Base-by-base conservation (phyloP, 2,113 vertebrate species). In the Lanius collurio region DNA sequence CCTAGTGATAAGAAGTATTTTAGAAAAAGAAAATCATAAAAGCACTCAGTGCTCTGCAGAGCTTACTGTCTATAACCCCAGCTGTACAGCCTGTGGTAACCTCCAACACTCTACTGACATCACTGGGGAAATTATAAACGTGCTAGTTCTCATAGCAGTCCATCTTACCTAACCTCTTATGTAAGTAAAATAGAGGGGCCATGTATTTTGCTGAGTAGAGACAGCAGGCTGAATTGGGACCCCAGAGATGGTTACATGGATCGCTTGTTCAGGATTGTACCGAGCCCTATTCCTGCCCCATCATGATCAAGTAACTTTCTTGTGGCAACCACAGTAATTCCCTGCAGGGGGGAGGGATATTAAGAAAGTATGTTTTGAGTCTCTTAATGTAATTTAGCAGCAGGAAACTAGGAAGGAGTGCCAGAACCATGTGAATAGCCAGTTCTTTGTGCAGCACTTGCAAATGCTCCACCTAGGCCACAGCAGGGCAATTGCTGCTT, bases 341-440 rank as follows among this genome's bases (percentile, higher is more conserved):
- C 83, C 91, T 96, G 83, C 91, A 95, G 91, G 95, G 89, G 91
- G 73, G 80, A 92, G 77, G 83, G 93, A 93, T 96, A 95, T 96
- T 96, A 96, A 94, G 89, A 94, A 95, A 92, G 86, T 94, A 95
- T 94, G 94, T 94, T 95, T 95, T 91, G 93, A 97, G 86, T 87
- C 83, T 94, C 86, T 94, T 96, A 95, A 94, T 95, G 91, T 94
- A 95, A 97, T 96, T 93, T 94, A 97, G 91, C 93, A 94, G 94
- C 95, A 95, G 96, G 94, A 97, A 97, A 86, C 93, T 64, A 71
- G 65, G 93, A 92, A 84, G 83, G 73, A 78, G 56, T 96, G 93
- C 95, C 96, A 97, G 93, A 94, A 94, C 31, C 52, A 56, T 94
- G 79, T 92, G 94, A 96, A 96, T 95, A 96, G 94, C 83, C 68